These are phyloP conservation scores for Acrocephalus arundinaceus DNA, from an alignment of 2,113 vertebrate genomes.

Conservation along the genomic window DNA sequence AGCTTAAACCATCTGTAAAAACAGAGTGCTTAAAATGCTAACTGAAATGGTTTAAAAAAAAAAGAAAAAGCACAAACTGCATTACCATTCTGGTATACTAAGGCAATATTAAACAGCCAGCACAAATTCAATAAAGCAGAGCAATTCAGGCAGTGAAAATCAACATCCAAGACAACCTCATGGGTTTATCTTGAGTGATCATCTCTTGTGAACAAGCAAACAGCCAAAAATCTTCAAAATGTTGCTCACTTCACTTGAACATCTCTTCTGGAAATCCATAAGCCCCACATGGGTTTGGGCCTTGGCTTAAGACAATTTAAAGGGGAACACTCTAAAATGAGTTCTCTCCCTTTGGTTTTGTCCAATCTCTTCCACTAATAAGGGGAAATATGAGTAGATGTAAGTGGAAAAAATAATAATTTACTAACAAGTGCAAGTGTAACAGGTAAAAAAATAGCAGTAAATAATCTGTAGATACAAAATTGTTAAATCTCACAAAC, in stretches of 20 bases:
- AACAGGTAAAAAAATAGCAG: not conserved
- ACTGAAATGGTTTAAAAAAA: not conserved
- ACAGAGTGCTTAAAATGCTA: not conserved
- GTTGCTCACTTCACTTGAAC: not conserved
- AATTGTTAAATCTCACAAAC: not conserved
- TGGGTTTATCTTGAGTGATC: not conserved
- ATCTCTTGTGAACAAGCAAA: not conserved
- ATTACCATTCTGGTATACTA: not conserved
- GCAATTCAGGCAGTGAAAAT: not conserved
- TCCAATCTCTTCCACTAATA: not conserved
- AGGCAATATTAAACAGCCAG: not conserved
- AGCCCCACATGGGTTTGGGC: not conserved
- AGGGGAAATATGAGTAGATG: not conserved
- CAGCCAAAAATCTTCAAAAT: not conserved
- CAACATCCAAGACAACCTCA: not conserved
- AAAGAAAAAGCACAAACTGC: not conserved
- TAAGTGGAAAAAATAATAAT: not conserved
- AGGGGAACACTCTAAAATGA: not conserved
- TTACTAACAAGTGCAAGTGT: fast-evolving
- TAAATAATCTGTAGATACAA: not conserved
- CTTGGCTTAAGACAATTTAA: not conserved
- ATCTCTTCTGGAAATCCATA: not conserved
- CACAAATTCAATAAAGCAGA: conserved; percentile 21
- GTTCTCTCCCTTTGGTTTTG: not conserved
- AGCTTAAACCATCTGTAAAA: conserved; percentile 41